These are phyloP conservation scores for Calycopis cecrops DNA, from an alignment of 1,140 invertebrate genomes.

Conservation along the genomic window DNA sequence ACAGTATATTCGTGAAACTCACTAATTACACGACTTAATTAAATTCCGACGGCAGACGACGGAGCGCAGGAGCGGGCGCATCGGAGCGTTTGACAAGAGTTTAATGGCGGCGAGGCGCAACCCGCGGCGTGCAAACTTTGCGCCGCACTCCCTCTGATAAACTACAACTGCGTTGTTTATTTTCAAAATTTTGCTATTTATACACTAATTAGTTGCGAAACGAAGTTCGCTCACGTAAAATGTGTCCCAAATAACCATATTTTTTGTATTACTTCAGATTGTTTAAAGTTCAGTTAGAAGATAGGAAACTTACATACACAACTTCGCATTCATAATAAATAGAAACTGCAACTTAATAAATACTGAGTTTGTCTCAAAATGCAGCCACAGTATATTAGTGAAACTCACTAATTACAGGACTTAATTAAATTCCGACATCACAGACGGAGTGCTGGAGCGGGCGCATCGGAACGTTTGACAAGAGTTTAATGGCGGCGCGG, in stretches of 20 bases:
- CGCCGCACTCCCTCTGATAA: slow-evolving; percentile 7
- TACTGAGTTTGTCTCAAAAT: too few relatives aligned
- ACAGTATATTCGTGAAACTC: not conserved
- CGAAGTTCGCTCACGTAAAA: too few relatives aligned
- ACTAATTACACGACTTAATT: slow-evolving; percentile 9
- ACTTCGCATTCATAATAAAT: too few relatives aligned
- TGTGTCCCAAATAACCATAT: too few relatives aligned
- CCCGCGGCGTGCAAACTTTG: slow-evolving; percentile 18
- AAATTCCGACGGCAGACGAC: slow-evolving; percentile 11
- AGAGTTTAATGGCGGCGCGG: not conserved
- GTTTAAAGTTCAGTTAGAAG: too few relatives aligned
- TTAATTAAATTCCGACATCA: slow-evolving; percentile 12
- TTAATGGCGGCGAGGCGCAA: slow-evolving; percentile 11
- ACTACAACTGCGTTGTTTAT: not conserved
- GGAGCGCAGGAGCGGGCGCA: slow-evolving; percentile 12
- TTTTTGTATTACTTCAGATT: too few relatives aligned
- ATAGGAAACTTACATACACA: too few relatives aligned
- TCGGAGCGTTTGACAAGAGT: slow-evolving; percentile 20
- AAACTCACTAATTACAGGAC: slow-evolving; percentile 2
- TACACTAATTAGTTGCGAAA: not conserved
- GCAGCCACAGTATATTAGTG: too few relatives aligned
- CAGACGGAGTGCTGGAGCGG: not conserved
- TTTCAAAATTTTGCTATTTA: not conserved
- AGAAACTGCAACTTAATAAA: too few relatives aligned
- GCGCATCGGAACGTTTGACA: not conserved